Evolutionary conservation across 1,140 invertebrate genomes (phyloP).

Genomic region (Plodia interpunctella): DNA sequence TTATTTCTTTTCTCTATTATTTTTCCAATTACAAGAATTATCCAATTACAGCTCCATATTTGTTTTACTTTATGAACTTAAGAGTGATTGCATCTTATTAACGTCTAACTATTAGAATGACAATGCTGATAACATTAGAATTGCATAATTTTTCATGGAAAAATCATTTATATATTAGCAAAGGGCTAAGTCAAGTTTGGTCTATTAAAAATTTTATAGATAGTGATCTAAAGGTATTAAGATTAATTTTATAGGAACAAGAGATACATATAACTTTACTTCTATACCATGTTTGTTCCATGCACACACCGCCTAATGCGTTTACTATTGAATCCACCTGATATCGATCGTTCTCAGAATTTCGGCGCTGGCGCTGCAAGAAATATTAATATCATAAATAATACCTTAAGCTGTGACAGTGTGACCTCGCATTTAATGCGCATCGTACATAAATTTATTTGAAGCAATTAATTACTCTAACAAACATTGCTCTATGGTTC

Average conservation of each 20-base stretch:
- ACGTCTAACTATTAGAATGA: too few species aligned
- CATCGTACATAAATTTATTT: constrained; percentile 3
- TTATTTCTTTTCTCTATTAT: not conserved
- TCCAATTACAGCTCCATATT: too few species aligned
- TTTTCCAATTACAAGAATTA: too few species aligned
- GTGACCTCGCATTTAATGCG: constrained; percentile 3
- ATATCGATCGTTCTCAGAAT: constrained; percentile 61
- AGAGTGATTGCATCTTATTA: too few species aligned
- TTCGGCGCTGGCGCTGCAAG: constrained; percentile 41
- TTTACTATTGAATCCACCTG: constrained; percentile 57
- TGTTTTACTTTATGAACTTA: too few species aligned
- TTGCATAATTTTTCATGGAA: too few species aligned
- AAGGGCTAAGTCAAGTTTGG: too few species aligned
- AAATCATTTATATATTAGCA: too few species aligned
- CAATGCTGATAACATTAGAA: too few species aligned
- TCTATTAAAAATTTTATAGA: too few species aligned
- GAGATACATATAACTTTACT: not conserved
- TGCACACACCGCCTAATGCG: constrained; percentile 44
- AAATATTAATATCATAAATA: constrained; percentile 51
- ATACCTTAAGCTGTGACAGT: constrained; percentile 26
- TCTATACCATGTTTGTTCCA: not conserved
- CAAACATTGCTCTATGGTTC: not conserved
- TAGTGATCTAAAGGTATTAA: too few species aligned
- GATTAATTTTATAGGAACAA: too few species aligned
- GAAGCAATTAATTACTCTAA: not conserved